Base-by-base conservation (phyloP, 2,113 vertebrate species). In the Dasyurus viverrinus region DNA sequence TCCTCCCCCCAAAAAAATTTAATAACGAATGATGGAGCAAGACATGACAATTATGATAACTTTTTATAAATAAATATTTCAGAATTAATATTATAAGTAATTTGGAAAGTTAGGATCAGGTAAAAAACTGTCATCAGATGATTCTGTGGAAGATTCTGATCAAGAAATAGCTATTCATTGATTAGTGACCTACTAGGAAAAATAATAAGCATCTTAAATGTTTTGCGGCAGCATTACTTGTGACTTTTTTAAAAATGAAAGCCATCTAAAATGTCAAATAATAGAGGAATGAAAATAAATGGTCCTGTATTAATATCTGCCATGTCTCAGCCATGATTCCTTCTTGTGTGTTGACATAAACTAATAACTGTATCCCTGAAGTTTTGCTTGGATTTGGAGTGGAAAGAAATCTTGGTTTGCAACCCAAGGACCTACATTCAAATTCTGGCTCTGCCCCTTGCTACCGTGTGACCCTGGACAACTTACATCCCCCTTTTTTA, bases 61-160 rank as follows among this genome's bases (percentile, higher is more conserved):
- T 89, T 91, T 89, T 3, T 42, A 93, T 93, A 96, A 97, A 57
- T 89, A 89, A 90, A 92, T 95, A 52, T n/a, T 53, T 97, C 53
- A 2, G 2, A 91, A 24, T 90, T 95, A 91, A 55, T 94, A 93
- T 22, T 54, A 54, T 53, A 53, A 8, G 90, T 89, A 93, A 93
- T 95, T 47, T 96, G 89, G 92, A 93, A 91, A 50, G 8, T 36
- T 55, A 53, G 53, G 91, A 90, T 68, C 60, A 1, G 25, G 46
- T 93, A 90, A 95, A 52, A 42, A 94, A 23, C 54, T 90, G 42
- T 27, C 42, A 53, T 53, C 68, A 53, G 26, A 27, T 84, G 47
- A 91, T 93, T 95, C 92, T 96, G 6, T 92, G 90, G 68, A 94
- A 24, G n/a, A 84, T 90, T 92, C 93, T 27, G 93, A 3, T 57